Evolutionary conservation across 2,797 vertebrate genomes (phyloP), one percentile per base, ranked within the genome.

Genomic region (Sebastes minor): DNA sequence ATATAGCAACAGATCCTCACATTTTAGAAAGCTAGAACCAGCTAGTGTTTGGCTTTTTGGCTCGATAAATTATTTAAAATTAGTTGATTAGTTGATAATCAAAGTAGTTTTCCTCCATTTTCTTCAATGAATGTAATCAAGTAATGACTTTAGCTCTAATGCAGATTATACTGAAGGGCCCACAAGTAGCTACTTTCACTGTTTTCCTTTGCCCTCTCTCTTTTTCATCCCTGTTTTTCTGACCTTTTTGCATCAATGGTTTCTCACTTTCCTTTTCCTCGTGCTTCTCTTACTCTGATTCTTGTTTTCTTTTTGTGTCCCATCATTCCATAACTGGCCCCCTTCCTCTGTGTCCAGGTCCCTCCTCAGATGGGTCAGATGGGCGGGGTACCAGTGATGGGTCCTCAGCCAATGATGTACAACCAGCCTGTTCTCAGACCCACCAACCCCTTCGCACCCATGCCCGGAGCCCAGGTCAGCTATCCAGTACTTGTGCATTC

Each of bases 301-400:
- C 3, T 66, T 20, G 7, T 35, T 52, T n/a, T 30, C 2, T 7
- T 5, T 32, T n/a, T 64, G 0, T 52, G 10, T 6, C 11, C 30
- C 5, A 6, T 27, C 6, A n/a, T 56, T 52, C 5, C 16, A 13
- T 4, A 2, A 3, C 23, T 18, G 46, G 2, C 0, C 11, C 11
- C 4, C 11, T 2, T 16, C 10, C 4, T 5, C 12, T 32, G 14
- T 10, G 12, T 25, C 6, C 76, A 96, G 97, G 95, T 97, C 88
- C 95, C 96, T 90, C 94, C 96, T 93, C 96, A 97, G 93, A 94
- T 97, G 93, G 96, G 93, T 94, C 96, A 97, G 92, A 94, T 97
- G 94, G 96, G 95, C 67, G 93, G 96, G 84, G 93, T 97, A 87
- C 91, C 94, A 55, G 81, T 97, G 85, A 97, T 97, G 96, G 93